Evolutionary conservation across 2,113 vertebrate species (phyloP), one percentile per base, ranked within the genome.

Genomic region (Turnix velox): DNA sequence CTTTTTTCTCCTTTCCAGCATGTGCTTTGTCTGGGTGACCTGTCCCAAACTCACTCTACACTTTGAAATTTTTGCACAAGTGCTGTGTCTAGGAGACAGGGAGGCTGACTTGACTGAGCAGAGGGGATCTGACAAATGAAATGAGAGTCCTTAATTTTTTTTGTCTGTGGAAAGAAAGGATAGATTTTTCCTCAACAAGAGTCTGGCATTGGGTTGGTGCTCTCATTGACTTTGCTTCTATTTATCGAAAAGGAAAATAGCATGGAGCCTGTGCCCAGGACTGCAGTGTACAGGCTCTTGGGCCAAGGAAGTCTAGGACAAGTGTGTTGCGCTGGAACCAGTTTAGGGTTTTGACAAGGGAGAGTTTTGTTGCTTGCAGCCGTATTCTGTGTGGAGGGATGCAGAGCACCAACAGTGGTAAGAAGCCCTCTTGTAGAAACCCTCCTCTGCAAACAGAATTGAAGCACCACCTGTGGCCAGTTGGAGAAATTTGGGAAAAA

Each of bases 211-310:
- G 45, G 22, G 15, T 80, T 94, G n/a, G 14, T 72, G 49, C 77
- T 84, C 43, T 55, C 57, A 37, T 18, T 71, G 65, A 61, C 55
- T 68, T 19, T 69, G 46, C 83, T 86, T 93, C 58, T 90, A 19
- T 90, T 73, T 95, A 85, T 90, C 86, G 62, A 88, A 94, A 83
- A 45, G 40, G 52, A 76, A 90, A 49, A 35, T 23, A 31, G 31
- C 6, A 1, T 68, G 40, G 49, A 23, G 37, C 43, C 62, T 52
- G 33, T 90, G 92, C 62, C 74, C 4, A 0, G 86, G 40, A 69
- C 66, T 85, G 63, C 55, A 73, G 18, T 46, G 84, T 17, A 40
- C 45, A 68, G 52, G 58, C 40, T 61, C 43, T 87, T 0, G 0
- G 48, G 48, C 77, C 77, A 91, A 52, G 31, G 55, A 84, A 59